A percentile compares a stretch with the other conserved stretches of the same genome.
Evolutionary conservation across 2,888 invertebrate genomes (phyloP).

Genomic region (Drosophila prolongata): DNA sequence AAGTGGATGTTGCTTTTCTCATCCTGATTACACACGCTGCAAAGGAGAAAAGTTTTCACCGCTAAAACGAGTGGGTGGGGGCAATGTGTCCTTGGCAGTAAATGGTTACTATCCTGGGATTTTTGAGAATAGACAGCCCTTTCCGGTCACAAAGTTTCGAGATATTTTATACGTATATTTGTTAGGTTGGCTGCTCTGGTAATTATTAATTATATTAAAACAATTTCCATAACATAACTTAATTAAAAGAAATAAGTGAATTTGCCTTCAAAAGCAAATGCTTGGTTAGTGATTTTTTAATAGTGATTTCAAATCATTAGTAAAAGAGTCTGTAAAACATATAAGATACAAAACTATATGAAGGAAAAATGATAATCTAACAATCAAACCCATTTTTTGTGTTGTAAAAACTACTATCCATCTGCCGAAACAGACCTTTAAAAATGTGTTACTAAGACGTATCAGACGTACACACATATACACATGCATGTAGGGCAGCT

Average conservation of each 20-base stretch:
- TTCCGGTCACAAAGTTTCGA: slow-evolving; percentile 16
- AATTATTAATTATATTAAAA: not conserved
- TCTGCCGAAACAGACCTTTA: slow-evolving; percentile 5
- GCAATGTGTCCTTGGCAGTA: slow-evolving; percentile 69
- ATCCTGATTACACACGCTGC: slow-evolving; percentile 27
- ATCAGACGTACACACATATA: not conserved
- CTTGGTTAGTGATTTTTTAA: too few relatives aligned
- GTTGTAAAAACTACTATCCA: slow-evolving; percentile 11
- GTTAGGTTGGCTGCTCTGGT: slow-evolving; percentile 1
- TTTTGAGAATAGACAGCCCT: slow-evolving; percentile 39
- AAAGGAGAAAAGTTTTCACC: slow-evolving; percentile 25
- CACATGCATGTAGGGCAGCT: not conserved
- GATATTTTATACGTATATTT: not conserved
- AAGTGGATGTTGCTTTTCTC: slow-evolving; percentile 35
- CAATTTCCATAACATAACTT: not conserved
- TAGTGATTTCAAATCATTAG: too few relatives aligned
- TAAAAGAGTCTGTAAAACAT: too few relatives aligned
- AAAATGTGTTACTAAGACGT: slow-evolving; percentile 51
- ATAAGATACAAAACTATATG: too few relatives aligned
- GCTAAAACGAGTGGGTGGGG: not conserved
- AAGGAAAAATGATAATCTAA: too few relatives aligned
- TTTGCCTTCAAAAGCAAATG: too few relatives aligned
- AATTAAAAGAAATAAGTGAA: not conserved
- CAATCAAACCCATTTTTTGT: too few relatives aligned
- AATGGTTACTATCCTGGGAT: slow-evolving; percentile 65